Evolutionary conservation across 2,797 vertebrate genomes (phyloP).

Genomic region (Smutsia gigantea): DNA sequence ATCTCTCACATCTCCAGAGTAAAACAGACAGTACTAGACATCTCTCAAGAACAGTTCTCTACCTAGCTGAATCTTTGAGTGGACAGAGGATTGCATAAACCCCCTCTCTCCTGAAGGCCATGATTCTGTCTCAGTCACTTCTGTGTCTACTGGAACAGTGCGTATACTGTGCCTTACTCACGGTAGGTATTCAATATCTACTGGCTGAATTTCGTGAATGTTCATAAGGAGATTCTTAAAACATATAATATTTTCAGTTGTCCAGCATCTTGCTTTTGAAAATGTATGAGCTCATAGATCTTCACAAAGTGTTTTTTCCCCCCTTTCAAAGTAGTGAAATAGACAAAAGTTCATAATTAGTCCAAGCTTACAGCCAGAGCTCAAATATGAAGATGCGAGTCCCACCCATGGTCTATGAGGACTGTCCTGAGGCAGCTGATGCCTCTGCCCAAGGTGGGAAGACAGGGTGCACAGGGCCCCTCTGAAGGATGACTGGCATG

Average conservation of each 20-base stretch:
- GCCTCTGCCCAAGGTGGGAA: not conserved
- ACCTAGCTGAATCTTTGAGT: constrained; percentile 1
- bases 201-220: not conserved
- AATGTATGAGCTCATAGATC: not conserved
- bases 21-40: not conserved
- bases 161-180: not conserved
- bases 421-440: not conserved
- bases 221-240: constrained; percentile 4
- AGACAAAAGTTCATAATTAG: constrained; percentile 6
- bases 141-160: not conserved
- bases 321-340: not conserved
- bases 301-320: not conserved
- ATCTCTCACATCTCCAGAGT: constrained; percentile 1
- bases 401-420: not conserved
- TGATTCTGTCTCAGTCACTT: not conserved
- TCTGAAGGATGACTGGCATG: not conserved
- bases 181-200: not conserved
- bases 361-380: not conserved
- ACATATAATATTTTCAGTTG: not conserved
- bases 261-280: constrained; percentile 23
- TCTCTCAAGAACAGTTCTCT: not conserved
- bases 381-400: not conserved
- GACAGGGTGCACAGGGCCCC: not conserved
- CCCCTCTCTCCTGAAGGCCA: not conserved
- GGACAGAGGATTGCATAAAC: not conserved